Base-by-base conservation (phyloP, 2,113 vertebrate genomes). In the Anthoscopus minutus region DNA sequence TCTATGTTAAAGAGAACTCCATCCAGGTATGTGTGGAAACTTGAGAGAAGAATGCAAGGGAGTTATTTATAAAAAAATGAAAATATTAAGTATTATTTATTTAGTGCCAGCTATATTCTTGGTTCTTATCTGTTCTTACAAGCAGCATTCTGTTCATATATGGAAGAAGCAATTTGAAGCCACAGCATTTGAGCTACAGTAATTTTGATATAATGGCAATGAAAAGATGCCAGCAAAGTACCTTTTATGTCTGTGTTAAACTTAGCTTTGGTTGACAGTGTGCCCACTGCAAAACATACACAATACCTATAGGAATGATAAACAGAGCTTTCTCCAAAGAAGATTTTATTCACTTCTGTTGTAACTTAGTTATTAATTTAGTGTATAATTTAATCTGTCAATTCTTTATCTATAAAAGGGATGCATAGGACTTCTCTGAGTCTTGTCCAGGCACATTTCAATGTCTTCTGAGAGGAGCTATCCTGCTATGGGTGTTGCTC, bases 281-380 rank as follows among this genome's bases (percentile, higher is more conserved):
- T 96, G 92, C 94, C 96, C 92, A 93, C 51, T 77, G 94, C 89
- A 94, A 97, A 95, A 95, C 81, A 94, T 86, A 95, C 56, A 95
- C 87, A 95, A 50, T 89, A 92, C 40, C 74, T 96, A 40, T 70
- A 93, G 81, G 81, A 93, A 88, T 73, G 54, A 86, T 96, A 96
- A 96, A 93, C 85, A 94, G 42, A 89, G 35, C 56, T 66, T 71
- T 91, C 76, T 64, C 82, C 54, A 94, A 89, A 47, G 44, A 91
- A 84, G 81, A 83, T 76, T 93, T 85, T 72, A 61, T 92, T 92
- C 88, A 20, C 19, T 76, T 81, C 42, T 83, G 4, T 47, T 90
- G 35, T 80, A 88, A 44, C 71, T 74, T 51, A 47, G 78, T 54
- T 77, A 91, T 33, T 77, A 73, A 93, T 13, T 53, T 54, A 72